Percentiles rank a stretch among this genome's conserved stretches.
Evolutionary conservation across 2,888 invertebrate species (phyloP).

Genomic region (Coenonympha arcania): DNA sequence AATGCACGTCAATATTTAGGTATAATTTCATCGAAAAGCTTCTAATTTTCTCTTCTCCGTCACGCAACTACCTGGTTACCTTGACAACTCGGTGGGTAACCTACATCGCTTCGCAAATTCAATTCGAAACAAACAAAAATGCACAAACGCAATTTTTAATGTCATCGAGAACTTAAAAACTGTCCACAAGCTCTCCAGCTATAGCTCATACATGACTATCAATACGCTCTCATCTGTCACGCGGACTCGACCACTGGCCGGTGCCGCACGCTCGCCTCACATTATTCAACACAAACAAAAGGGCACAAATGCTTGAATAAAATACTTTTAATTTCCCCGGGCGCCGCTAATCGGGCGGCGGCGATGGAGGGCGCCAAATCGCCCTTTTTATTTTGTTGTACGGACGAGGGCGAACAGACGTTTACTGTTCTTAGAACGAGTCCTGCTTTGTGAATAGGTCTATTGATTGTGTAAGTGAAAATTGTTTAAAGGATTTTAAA

Average conservation of each 20-base stretch:
- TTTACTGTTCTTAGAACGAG: neutral
- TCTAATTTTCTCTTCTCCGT: no score
- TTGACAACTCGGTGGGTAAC: no score
- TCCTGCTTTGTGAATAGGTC: neutral
- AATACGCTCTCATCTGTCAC: constrained; percentile 31
- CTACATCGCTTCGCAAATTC: no score
- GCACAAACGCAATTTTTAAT: no score
- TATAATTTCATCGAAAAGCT: no score
- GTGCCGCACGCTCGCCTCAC: constrained; percentile 41
- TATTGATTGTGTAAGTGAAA: neutral
- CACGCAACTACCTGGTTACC: no score
- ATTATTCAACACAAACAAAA: constrained; percentile 66
- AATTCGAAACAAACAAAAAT: neutral
- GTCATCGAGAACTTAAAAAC: no score
- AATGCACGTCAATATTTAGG: no score
- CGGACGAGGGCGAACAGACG: constrained; percentile 19
- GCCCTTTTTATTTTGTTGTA: constrained; percentile 72
- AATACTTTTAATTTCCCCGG: constrained; percentile 74
- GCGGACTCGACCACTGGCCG: constrained; percentile 26
- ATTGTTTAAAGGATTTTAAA: no score
- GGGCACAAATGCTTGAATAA: constrained; percentile 70
- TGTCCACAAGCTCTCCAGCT: no score
- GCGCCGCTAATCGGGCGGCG: constrained; percentile 70
- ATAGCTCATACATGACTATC: constrained; percentile 29
- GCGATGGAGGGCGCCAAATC: constrained; percentile 70